Percentiles rank a stretch among this genome's conserved stretches.
Conservation (phyloP, 1,140 invertebrate species). For the Philopotamus ludificatus region DNA sequence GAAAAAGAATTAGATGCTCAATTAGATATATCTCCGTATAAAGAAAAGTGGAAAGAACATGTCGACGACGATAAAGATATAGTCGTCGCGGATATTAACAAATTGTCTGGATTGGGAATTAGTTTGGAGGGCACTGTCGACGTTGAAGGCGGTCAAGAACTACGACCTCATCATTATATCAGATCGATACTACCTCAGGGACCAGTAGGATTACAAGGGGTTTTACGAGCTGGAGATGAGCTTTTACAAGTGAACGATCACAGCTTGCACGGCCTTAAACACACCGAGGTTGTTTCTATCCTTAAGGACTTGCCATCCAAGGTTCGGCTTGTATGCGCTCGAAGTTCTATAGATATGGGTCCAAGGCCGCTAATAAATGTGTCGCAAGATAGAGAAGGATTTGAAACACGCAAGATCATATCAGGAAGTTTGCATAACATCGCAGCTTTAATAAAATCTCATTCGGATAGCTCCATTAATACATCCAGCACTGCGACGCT, state of each 20-base stretch:
- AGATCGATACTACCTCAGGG: conserved; percentile 83
- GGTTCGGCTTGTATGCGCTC: conserved; percentile 80
- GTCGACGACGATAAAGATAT: conserved; percentile 70
- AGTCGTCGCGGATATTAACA: conserved; percentile 77
- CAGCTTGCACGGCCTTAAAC: conserved; percentile 80
- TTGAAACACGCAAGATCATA: conserved; percentile 73
- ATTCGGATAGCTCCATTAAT: conserved; percentile 81
- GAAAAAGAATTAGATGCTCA: conserved; percentile 60
- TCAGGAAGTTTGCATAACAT: conserved; percentile 72
- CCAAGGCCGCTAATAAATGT: conserved; percentile 70
- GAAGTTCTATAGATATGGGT: conserved; percentile 56
- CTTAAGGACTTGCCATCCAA: conserved; percentile 83
- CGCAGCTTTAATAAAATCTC: conserved; percentile 79
- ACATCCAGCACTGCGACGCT: conserved; percentile 70
- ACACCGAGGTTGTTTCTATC: conserved; percentile 86
- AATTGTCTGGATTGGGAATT: conserved; percentile 85
- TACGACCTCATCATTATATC: conserved; percentile 84
- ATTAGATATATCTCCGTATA: conserved; percentile 52
- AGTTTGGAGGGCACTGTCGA: conserved; percentile 91
- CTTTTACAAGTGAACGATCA: conserved; percentile 86
- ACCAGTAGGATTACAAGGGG: conserved; percentile 80
- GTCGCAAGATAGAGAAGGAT: conserved; percentile 72
- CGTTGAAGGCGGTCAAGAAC: conserved; percentile 78
- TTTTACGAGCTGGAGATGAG: conserved; percentile 84
- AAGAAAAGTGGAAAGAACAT: conserved; percentile 70